phyloP scores from a whole-genome alignment of 1,140 invertebrate species.

The Archegozetes longisetosus region DNA sequence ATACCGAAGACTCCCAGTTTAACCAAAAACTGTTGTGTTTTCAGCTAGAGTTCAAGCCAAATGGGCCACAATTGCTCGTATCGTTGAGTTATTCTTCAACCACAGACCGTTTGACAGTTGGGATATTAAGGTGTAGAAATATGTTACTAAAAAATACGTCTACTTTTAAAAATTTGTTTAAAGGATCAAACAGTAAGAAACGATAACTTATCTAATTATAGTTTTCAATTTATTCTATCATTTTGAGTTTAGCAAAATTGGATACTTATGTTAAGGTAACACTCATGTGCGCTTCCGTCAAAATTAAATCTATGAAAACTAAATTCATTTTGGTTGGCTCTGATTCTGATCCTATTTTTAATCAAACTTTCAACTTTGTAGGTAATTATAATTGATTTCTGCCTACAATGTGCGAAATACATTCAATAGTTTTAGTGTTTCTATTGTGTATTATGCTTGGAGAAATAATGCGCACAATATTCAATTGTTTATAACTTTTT shows the following conservation, averaged over 20 bases:
- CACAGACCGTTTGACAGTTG: not conserved
- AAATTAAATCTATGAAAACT: slow-evolving; percentile 16
- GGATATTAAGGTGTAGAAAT: not conserved
- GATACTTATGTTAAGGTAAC: slow-evolving; percentile 17
- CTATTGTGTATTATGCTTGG: no score
- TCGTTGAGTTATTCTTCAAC: not conserved
- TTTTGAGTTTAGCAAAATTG: slow-evolving; percentile 4
- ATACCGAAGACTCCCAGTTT: no score
- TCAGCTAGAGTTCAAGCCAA: not conserved
- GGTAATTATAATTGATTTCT: not conserved
- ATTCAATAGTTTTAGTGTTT: no score
- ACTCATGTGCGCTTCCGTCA: slow-evolving; percentile 14
- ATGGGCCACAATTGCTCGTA: not conserved
- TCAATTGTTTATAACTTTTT: no score
- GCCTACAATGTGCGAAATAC: no score
- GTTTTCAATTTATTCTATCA: not conserved
- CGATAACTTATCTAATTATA: not conserved
- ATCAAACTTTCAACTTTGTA: slow-evolving; percentile 12
- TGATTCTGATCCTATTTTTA: slow-evolving; percentile 12
- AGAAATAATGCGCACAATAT: no score
- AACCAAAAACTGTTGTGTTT: no score
- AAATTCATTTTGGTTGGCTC: not conserved
- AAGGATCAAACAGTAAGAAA: not conserved
- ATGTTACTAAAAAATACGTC: not conserved
- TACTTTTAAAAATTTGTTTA: not conserved